These are phyloP conservation scores for Calephelis perditalis DNA, from an alignment of 2,888 invertebrate genomes.

Conservation along the genomic window DNA sequence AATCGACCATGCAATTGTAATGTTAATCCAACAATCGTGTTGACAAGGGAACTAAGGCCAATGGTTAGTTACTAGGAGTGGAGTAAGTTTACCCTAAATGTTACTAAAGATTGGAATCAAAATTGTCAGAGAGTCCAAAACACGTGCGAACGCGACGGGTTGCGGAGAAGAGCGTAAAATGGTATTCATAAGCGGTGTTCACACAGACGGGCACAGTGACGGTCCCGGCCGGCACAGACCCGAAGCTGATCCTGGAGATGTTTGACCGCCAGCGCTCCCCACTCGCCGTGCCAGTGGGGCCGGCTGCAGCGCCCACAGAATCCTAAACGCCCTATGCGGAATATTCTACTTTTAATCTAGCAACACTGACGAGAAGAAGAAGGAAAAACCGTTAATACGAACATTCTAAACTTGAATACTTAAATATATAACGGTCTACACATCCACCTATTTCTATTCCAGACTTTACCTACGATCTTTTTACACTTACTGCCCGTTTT, in stretches of 20 bases:
- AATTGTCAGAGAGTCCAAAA: constrained; percentile 27
- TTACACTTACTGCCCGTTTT: constrained; percentile 7
- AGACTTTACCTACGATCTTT: constrained; percentile 1
- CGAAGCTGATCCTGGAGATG: constrained; percentile 76
- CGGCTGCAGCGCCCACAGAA: constrained; percentile 43
- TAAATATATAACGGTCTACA: background rate
- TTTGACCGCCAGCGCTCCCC: constrained; percentile 72
- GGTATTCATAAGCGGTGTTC: constrained; percentile 63
- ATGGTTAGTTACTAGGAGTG: no score
- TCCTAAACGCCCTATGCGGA: constrained; percentile 9
- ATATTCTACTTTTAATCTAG: constrained; percentile 14
- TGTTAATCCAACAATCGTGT: no score
- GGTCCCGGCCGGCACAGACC: constrained; percentile 74
- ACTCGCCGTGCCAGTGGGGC: constrained; percentile 60
- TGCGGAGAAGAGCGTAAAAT: constrained; percentile 65
- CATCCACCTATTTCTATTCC: constrained; percentile 4
- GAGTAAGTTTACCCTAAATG: no score
- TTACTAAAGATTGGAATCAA: background rate
- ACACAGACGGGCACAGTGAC: constrained; percentile 74
- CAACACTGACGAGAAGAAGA: background rate
- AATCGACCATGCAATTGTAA: no score
- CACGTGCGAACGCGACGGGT: constrained; percentile 62
- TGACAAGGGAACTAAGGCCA: no score
- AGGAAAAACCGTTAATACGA: background rate
- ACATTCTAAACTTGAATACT: background rate